Percentiles rank a stretch among this genome's conserved stretches.
Conservation (phyloP, 1,140 invertebrate genomes). For the Atopsyche davidsoni region DNA sequence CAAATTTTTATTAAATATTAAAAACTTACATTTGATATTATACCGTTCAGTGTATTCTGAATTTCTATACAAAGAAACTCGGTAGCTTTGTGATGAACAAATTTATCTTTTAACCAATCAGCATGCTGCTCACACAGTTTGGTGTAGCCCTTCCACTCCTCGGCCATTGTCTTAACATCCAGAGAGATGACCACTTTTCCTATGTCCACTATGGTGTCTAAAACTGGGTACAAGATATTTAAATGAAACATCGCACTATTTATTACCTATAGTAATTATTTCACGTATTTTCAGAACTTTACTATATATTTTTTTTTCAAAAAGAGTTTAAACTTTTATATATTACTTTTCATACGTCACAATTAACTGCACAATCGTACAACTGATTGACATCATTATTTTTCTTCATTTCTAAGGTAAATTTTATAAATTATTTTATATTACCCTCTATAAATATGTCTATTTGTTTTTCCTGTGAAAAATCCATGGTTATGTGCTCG, state of each 20-base stretch:
- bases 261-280: not conserved
- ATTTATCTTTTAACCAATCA: slow-evolving; percentile 19
- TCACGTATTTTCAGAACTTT: too few species aligned
- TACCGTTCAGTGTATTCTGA: slow-evolving; percentile 7
- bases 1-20: too few species aligned
- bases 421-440: too few species aligned
- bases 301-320: too few species aligned
- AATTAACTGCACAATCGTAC: too few species aligned
- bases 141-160: slow-evolving; percentile 25
- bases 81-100: slow-evolving; percentile 16
- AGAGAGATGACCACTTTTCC: slow-evolving; percentile 22
- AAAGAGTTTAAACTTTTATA: too few species aligned
- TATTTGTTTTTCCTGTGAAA: slow-evolving; percentile 17
- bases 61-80: slow-evolving; percentile 14
- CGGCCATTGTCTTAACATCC: slow-evolving; percentile 25
- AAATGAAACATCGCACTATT: slow-evolving; percentile 1
- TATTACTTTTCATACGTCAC: too few species aligned
- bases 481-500: slow-evolving; percentile 15
- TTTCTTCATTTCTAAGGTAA: too few species aligned
- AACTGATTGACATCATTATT: too few species aligned
- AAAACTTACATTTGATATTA: slow-evolving; percentile 17
- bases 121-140: slow-evolving; percentile 23
- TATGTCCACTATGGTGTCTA: slow-evolving; percentile 19
- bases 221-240: slow-evolving; percentile 10
- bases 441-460: slow-evolving; percentile 19